Evolutionary conservation across 2,888 invertebrate genomes (phyloP).

Genomic region (Phortica okadai): DNA sequence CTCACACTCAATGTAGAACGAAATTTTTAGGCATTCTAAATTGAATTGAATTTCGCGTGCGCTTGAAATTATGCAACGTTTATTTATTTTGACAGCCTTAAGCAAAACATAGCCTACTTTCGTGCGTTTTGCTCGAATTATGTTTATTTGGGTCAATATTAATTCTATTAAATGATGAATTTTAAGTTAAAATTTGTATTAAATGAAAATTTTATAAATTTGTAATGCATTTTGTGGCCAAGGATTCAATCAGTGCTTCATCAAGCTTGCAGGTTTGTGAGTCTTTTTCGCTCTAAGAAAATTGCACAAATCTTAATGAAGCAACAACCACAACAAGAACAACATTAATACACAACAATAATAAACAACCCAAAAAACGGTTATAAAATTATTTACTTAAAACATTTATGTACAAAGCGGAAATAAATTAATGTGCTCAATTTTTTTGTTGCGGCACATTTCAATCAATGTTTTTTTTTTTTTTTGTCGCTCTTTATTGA

Average conservation of each 20-base stretch:
- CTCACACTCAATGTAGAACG: no score
- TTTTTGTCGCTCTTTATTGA: conserved; percentile 48
- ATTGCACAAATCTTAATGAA: no score
- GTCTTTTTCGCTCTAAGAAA: background rate
- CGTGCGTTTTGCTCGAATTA: no score
- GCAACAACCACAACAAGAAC: background rate
- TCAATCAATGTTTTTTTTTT: conserved; percentile 65
- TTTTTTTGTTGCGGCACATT: conserved; percentile 45
- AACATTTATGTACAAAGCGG: conserved; percentile 8
- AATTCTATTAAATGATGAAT: background rate
- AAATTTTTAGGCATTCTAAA: no score
- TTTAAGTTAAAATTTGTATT: background rate
- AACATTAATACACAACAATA: background rate
- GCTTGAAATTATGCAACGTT: no score
- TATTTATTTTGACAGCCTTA: no score
- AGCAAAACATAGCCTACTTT: no score
- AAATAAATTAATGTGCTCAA: conserved; percentile 29
- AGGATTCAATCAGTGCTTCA: conserved; percentile 69
- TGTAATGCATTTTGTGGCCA: conserved; percentile 19
- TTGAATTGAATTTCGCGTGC: no score
- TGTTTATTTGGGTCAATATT: background rate
- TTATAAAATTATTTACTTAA: background rate
- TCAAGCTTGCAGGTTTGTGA: conserved; percentile 67
- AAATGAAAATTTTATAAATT: background rate
- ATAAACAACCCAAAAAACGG: background rate